Evolutionary conservation across 2,797 vertebrate genomes (phyloP), one percentile per base, ranked within the genome.

Genomic region (Buphagus erythrorhynchus): DNA sequence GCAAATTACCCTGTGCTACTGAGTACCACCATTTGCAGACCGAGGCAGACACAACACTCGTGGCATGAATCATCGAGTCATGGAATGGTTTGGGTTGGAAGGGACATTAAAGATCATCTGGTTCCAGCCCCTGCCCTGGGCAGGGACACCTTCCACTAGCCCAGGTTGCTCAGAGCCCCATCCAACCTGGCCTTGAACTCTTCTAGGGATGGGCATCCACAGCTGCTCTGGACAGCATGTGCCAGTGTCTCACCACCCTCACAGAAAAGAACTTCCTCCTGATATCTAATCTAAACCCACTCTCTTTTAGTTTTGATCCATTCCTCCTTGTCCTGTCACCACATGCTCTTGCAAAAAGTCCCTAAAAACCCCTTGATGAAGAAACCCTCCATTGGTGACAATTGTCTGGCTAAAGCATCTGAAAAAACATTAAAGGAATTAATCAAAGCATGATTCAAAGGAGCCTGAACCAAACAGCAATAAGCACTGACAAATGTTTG

Each of bases 11-110:
- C 35, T 2, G 11, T 63, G 20, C 22, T 5, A 1, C 4, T 5
- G 16, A 29, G 16, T 31, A 22, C 26, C 8, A 17, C 6, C 4
- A 1, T 26, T 55, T 2, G 0, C 29, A 13, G 33, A 46, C 10
- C 15, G 5, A 82, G 48, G 28, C 18, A 54, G 6, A 19, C 16
- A 3, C 18, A 0, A 7, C 0, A 2, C 16, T 7, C 18, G 19
- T 46, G 5, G 18, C 15, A 13, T 16, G 11, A 58, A 17, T 40
- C 9, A 3, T 9, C 3, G 14, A 35, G 8, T 40, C 42, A 17
- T 5, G 1, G 19, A 45, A 65, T 15, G 45, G 24, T 36, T 51
- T 33, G n/a, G 16, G 36, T 38, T 51, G 58, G 43, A 72, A 38
- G 28, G 51, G 45, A 12, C 67, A 24, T 45, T 58, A 65, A 72